Percentiles rank a stretch among this genome's conserved stretches.
phyloP scores from a whole-genome alignment of 1,140 invertebrate genomes.

The Cyclargus thomasi region DNA sequence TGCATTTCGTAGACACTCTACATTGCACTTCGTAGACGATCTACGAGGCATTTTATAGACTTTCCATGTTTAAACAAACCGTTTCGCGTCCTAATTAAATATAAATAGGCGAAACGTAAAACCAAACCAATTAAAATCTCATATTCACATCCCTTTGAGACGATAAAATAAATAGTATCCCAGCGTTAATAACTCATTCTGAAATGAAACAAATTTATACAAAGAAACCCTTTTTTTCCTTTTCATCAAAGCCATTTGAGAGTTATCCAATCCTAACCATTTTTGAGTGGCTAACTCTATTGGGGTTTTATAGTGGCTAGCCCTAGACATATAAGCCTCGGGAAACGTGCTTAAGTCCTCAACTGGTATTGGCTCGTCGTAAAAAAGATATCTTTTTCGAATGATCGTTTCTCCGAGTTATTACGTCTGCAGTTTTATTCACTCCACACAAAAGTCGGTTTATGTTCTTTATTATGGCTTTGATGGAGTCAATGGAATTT shows the following conservation, averaged over 20 bases:
- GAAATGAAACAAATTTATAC: background rate
- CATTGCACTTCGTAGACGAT: too few species aligned
- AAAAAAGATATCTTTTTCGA: background rate
- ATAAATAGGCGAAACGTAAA: background rate
- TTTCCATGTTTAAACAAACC: background rate
- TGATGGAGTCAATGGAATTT: background rate
- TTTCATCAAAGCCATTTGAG: background rate
- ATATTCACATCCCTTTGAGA: background rate
- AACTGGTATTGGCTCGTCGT: background rate
- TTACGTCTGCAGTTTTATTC: conserved; percentile 1
- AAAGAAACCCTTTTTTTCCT: background rate
- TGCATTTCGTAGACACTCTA: too few species aligned
- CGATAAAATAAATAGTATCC: background rate
- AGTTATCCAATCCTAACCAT: background rate
- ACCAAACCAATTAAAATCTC: background rate
- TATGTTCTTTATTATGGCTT: background rate
- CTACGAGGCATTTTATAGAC: too few species aligned
- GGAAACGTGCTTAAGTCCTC: background rate
- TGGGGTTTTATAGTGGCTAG: background rate
- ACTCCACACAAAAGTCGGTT: background rate
- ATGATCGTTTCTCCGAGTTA: background rate
- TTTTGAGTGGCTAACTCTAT: too few species aligned
- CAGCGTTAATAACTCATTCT: background rate
- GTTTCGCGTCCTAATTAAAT: background rate
- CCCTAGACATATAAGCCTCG: background rate